Conservation (phyloP, 2,888 invertebrate genomes). For the Vannuccia rotundouncinata region DNA sequence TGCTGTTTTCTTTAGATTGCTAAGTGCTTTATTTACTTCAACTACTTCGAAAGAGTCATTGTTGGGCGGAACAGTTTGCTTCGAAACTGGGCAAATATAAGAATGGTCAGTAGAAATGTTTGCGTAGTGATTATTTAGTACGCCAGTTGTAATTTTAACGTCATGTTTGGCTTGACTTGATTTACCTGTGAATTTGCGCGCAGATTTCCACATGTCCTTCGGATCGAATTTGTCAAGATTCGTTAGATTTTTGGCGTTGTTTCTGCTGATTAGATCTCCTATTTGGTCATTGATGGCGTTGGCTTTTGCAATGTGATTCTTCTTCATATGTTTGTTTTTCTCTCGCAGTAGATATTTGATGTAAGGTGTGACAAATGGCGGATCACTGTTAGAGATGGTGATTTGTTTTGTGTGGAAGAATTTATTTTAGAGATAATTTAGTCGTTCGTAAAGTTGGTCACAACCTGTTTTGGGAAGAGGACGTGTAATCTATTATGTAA, state of each 20-base stretch:
- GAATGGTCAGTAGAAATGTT: constrained; percentile 24
- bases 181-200: background rate
- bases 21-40: constrained; percentile 7
- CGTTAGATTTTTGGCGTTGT: background rate
- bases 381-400: background rate
- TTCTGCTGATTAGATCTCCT: background rate
- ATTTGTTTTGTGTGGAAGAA: background rate
- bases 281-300: background rate
- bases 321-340: background rate
- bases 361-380: background rate
- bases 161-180: background rate
- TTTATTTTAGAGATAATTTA: background rate
- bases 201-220: background rate
- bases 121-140: constrained; percentile 23
- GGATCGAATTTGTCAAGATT: background rate
- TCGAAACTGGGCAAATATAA: constrained; percentile 12
- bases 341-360: background rate
- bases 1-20: constrained; percentile 26
- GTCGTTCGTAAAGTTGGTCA: background rate
- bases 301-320: background rate
- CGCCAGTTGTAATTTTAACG: constrained; percentile 21
- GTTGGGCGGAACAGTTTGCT: constrained; percentile 26
- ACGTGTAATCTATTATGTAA: no score
- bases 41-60: constrained; percentile 12
- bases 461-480: background rate